These are phyloP conservation scores for Hypena proboscidalis DNA, from an alignment of 2,888 invertebrate genomes.

Conservation along the genomic window DNA sequence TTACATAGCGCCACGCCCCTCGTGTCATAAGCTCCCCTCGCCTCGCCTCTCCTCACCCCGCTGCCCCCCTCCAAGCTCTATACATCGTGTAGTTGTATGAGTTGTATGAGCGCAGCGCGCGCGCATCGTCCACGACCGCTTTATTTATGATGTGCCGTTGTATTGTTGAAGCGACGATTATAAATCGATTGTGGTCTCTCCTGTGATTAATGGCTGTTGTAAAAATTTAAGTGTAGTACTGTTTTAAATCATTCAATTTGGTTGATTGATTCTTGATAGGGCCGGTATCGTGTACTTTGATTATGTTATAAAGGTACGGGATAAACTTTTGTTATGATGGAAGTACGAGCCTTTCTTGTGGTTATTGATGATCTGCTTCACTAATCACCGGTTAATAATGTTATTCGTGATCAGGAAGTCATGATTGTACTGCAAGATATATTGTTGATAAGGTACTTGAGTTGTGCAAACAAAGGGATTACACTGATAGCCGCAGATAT, in stretches of 20 bases:
- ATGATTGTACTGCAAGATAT: too few species aligned
- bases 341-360: neutral
- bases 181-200: conserved; percentile 56
- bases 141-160: conserved; percentile 57
- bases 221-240: conserved; percentile 29
- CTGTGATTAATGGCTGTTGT: conserved; percentile 40
- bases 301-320: conserved; percentile 9
- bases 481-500: neutral
- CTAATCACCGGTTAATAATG: too few species aligned
- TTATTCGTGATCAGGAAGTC: too few species aligned
- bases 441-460: neutral
- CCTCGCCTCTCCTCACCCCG: conserved; percentile 36
- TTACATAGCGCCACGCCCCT: conserved; percentile 69
- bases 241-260: conserved; percentile 33
- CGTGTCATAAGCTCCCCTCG: conserved; percentile 48
- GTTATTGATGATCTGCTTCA: neutral
- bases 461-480: too few species aligned
- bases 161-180: conserved; percentile 57
- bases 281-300: conserved; percentile 12
- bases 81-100: conserved; percentile 41
- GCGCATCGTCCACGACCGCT: conserved; percentile 39
- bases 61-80: conserved; percentile 31
- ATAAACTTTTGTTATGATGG: neutral
- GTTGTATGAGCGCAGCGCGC: conserved; percentile 38
- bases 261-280: conserved; percentile 33